Conservation (phyloP, 2,888 invertebrate genomes). For the Drosophila suboccidentalis region DNA sequence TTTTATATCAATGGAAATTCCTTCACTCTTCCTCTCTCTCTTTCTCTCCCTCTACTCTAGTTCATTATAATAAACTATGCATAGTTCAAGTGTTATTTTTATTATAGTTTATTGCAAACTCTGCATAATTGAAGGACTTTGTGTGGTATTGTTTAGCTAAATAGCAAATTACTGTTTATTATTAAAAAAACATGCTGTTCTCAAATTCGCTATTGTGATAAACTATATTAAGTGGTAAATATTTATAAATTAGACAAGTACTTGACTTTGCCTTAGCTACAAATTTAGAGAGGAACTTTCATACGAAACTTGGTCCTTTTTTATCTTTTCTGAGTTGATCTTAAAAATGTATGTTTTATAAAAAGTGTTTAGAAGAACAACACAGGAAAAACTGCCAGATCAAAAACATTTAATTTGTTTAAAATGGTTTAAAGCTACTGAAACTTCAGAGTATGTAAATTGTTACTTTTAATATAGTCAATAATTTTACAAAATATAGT, state of each 20-base stretch:
- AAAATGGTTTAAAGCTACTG: too few species aligned
- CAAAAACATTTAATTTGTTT: too few species aligned
- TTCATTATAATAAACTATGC: constrained; percentile 2
- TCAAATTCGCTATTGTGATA: background rate
- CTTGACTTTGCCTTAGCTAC: background rate
- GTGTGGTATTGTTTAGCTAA: background rate
- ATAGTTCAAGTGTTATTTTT: constrained; percentile 13
- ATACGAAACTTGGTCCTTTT: background rate
- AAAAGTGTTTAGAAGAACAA: too few species aligned
- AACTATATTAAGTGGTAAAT: background rate
- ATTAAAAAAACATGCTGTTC: background rate
- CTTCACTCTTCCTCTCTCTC: background rate
- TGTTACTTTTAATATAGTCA: too few species aligned
- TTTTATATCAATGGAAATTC: constrained; percentile 16
- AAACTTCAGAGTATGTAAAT: too few species aligned
- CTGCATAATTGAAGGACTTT: constrained; percentile 9
- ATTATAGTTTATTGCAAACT: constrained; percentile 12
- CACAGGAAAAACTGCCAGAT: too few species aligned
- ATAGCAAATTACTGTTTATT: constrained; percentile 6
- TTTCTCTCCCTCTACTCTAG: background rate
- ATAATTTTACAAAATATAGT: too few species aligned
- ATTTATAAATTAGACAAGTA: too few species aligned
- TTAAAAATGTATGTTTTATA: too few species aligned
- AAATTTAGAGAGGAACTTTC: background rate
- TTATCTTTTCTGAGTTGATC: background rate